phyloP scores from a whole-genome alignment of 2,888 invertebrate genomes.

The Noctua janthina region DNA sequence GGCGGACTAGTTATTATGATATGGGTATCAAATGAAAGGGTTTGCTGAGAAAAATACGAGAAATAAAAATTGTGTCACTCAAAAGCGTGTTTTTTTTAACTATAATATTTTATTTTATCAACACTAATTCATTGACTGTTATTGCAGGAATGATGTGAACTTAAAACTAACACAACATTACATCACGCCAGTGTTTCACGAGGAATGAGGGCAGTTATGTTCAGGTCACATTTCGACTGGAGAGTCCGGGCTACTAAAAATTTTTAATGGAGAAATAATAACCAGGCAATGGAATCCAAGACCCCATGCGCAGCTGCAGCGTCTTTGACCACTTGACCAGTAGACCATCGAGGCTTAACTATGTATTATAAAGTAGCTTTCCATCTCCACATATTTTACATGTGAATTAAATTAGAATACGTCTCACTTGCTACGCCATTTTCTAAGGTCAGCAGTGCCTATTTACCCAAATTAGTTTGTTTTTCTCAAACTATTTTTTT shows the following conservation, averaged over 20 bases:
- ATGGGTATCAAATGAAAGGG: neutral
- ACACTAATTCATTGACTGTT: neutral
- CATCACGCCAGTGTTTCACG: neutral
- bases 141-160: neutral
- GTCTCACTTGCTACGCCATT: neutral
- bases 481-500: slow-evolving; percentile 26
- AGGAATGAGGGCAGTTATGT: neutral
- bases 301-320: neutral
- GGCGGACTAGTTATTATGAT: neutral
- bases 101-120: neutral
- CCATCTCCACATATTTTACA: neutral
- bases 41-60: no score
- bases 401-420: neutral
- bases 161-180: neutral
- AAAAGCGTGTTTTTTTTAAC: neutral
- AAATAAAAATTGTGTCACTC: neutral
- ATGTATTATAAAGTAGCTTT: neutral
- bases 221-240: neutral
- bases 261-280: neutral
- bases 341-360: neutral
- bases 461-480: slow-evolving; percentile 5
- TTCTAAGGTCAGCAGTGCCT: neutral
- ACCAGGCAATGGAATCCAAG: neutral
- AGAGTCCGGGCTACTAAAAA: neutral
- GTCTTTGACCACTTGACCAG: no score